These are phyloP conservation scores for Drosophila aldrichi DNA, from an alignment of 2,888 invertebrate genomes.

Conservation along the genomic window DNA sequence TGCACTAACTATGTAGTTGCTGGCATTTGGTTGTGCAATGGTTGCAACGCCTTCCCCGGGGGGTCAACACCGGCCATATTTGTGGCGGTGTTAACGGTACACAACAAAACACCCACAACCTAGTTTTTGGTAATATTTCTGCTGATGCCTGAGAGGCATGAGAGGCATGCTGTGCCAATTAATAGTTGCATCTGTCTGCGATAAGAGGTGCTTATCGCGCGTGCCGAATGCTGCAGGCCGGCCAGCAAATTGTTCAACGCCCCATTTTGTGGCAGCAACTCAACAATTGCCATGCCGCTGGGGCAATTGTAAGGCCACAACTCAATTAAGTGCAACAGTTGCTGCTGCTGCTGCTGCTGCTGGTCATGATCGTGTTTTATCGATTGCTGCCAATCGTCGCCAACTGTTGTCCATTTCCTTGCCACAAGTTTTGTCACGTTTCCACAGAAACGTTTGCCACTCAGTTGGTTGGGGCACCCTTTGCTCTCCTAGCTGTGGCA, in stretches of 20 bases:
- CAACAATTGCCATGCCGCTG: conserved; percentile 14
- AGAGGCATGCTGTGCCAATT: conserved; percentile 63
- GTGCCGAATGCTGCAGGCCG: conserved; percentile 34
- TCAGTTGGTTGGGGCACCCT: neutral
- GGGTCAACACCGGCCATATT: conserved; percentile 70
- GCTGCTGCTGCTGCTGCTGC: conserved; percentile 27
- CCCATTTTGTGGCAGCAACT: conserved; percentile 30
- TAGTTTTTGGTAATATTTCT: neutral
- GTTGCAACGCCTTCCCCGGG: conserved; percentile 36
- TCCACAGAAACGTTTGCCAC: conserved; percentile 20
- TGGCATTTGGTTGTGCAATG: conserved; percentile 54
- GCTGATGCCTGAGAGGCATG: neutral
- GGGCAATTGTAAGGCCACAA: conserved; percentile 42
- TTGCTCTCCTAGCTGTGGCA: conserved; percentile 28
- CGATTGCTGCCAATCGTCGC: conserved; percentile 63
- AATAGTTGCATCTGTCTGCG: conserved; percentile 64
- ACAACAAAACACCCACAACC: conserved; percentile 39
- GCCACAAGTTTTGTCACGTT: conserved; percentile 56
- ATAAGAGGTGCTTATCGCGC: conserved; percentile 60
- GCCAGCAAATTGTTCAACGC: conserved; percentile 45
- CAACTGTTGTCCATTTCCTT: conserved; percentile 57
- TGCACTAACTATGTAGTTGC: conserved; percentile 2
- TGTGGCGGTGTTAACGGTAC: conserved; percentile 41
- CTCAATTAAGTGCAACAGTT: conserved; percentile 54
- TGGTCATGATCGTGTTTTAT: conserved; percentile 70